Conservation (phyloP, 2,113 vertebrate species). For the Hippocampus abdominalis region DNA sequence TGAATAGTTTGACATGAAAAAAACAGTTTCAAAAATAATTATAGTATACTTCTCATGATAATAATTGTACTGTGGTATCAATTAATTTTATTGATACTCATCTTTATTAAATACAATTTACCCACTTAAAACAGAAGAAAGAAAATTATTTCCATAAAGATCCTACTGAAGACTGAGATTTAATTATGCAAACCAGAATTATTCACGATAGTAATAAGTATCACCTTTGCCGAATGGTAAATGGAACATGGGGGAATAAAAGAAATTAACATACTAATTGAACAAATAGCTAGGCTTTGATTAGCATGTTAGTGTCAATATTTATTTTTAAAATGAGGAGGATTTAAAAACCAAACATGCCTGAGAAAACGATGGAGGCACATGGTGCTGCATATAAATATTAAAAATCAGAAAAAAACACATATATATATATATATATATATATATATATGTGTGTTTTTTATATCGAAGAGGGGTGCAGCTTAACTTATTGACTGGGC, state of each 20-base stretch:
- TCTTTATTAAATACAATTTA: not conserved
- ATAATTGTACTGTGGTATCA: too few relatives aligned
- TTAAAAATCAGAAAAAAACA: conserved; percentile 4
- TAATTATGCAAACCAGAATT: conserved; percentile 10
- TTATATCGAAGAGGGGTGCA: not conserved
- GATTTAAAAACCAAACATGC: conserved; percentile 3
- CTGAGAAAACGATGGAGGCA: conserved; percentile 1
- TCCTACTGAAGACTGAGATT: not conserved
- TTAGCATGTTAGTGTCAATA: conserved; percentile 54
- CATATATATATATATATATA: not conserved
- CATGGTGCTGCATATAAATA: conserved; percentile 26
- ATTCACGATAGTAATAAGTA: conserved; percentile 28
- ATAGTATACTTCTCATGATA: too few relatives aligned
- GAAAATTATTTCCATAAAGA: not conserved
- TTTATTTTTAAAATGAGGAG: conserved; percentile 40
- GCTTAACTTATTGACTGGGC: conserved; percentile 1
- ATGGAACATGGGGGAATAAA: conserved; percentile 36
- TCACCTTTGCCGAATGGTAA: conserved; percentile 30
- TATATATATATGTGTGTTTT: not conserved
- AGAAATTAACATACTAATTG: conserved; percentile 60
- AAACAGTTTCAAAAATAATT: too few relatives aligned
- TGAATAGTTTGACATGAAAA: too few relatives aligned
- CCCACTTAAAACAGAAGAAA: not conserved
- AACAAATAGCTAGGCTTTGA: conserved; percentile 33
- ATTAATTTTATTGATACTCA: too few relatives aligned